Evolutionary conservation across 1,140 invertebrate genomes (phyloP).

Genomic region (Drosophila baimaii): DNA sequence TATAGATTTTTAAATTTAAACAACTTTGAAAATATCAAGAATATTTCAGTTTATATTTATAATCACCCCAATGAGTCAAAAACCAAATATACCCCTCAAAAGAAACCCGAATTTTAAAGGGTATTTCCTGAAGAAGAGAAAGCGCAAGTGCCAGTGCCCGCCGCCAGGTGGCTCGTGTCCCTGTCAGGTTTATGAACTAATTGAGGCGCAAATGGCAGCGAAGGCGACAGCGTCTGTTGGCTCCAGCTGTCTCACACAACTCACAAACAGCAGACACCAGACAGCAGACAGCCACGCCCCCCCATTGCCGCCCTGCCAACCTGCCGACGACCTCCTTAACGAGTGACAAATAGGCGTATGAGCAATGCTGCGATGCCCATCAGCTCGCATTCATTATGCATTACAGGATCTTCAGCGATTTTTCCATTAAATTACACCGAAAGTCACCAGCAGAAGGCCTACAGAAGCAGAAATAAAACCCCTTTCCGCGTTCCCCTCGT

Average conservation of each 20-base stretch:
- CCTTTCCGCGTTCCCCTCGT: neutral
- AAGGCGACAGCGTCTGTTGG: constrained; percentile 15
- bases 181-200: constrained; percentile 54
- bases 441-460: constrained; percentile 40
- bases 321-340: neutral
- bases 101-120: neutral
- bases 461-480: neutral
- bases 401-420: constrained; percentile 64
- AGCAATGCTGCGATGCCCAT: constrained; percentile 49
- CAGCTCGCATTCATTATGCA: constrained; percentile 76
- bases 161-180: constrained; percentile 55
- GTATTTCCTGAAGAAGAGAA: neutral
- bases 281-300: constrained; percentile 14
- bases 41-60: too few species aligned
- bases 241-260: constrained; percentile 47
- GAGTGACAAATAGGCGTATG: constrained; percentile 75
- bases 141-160: neutral
- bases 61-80: neutral
- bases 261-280: constrained; percentile 38
- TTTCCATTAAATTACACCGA: constrained; percentile 81
- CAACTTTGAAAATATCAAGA: too few species aligned
- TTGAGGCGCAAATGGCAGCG: constrained; percentile 53
- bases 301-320: neutral
- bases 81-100: neutral
- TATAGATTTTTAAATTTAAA: too few species aligned